These are phyloP conservation scores for Nymphicus hollandicus DNA, from an alignment of 2,113 vertebrate genomes.

Conservation along the genomic window DNA sequence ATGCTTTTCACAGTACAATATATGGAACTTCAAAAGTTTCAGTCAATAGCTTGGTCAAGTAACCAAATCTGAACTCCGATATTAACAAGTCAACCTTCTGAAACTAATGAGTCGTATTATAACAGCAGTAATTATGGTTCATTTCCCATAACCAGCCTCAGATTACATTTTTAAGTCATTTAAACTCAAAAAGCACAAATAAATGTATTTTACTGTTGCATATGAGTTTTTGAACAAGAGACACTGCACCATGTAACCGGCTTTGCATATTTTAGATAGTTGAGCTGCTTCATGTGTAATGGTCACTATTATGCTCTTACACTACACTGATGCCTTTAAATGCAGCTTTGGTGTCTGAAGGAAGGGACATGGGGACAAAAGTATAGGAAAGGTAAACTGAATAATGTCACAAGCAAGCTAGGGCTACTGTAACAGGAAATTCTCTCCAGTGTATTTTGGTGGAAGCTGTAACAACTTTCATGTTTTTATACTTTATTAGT, in stretches of 20 bases:
- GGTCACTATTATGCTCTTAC: background rate
- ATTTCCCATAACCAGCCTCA: background rate
- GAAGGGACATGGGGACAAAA: background rate
- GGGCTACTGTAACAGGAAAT: background rate
- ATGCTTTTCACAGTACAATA: background rate
- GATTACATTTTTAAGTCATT: background rate
- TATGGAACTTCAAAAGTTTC: background rate
- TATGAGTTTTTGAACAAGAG: background rate
- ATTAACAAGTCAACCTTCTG: background rate
- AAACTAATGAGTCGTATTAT: background rate
- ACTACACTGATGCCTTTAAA: background rate
- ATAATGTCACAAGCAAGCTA: background rate
- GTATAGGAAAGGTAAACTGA: background rate
- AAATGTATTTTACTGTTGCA: background rate
- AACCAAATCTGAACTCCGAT: background rate
- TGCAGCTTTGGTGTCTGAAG: background rate
- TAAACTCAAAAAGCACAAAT: background rate
- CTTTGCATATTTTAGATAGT: background rate
- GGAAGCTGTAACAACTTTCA: background rate
- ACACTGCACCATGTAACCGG: background rate
- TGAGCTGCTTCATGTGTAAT: background rate
- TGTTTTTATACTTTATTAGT: background rate
- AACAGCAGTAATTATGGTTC: background rate
- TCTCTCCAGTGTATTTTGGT: background rate
- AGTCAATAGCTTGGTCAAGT: slow-evolving; percentile 28